Evolutionary conservation across 2,797 vertebrate genomes (phyloP).

Genomic region (Tangara arthus): DNA sequence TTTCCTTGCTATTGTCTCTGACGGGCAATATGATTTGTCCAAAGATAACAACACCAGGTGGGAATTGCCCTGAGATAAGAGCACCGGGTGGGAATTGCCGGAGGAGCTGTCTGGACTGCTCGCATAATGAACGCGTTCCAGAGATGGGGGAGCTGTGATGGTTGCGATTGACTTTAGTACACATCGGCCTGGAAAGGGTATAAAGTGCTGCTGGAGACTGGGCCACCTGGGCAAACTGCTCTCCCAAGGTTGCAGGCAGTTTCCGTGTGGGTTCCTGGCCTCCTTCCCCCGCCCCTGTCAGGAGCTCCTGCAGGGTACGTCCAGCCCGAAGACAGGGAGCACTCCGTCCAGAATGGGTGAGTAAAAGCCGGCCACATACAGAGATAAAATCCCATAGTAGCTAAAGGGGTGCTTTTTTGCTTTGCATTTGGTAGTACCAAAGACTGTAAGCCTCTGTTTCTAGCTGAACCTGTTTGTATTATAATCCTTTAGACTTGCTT

Average conservation of each 20-base stretch:
- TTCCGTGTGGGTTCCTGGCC: background rate
- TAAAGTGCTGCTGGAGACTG: background rate
- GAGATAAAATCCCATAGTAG: background rate
- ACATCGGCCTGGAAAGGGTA: background rate
- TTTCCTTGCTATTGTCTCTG: background rate
- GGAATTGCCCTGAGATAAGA: background rate
- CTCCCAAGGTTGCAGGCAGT: background rate
- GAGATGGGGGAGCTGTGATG: background rate
- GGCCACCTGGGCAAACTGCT: background rate
- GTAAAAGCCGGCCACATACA: fast-evolving
- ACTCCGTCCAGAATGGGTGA: background rate
- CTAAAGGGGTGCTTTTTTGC: background rate
- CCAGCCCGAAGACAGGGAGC: background rate
- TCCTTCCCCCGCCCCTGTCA: fast-evolving
- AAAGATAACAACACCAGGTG: background rate
- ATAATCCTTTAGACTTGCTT: background rate
- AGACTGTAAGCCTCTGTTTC: background rate
- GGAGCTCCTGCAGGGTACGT: fast-evolving
- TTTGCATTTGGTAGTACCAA: background rate
- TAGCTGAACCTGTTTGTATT: background rate
- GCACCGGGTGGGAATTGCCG: background rate
- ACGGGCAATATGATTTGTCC: background rate
- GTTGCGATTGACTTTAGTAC: background rate
- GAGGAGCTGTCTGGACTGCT: background rate
- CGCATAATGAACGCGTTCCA: background rate